Conservation (phyloP, 2,113 vertebrate genomes). For the Centrocercus urophasianus region DNA sequence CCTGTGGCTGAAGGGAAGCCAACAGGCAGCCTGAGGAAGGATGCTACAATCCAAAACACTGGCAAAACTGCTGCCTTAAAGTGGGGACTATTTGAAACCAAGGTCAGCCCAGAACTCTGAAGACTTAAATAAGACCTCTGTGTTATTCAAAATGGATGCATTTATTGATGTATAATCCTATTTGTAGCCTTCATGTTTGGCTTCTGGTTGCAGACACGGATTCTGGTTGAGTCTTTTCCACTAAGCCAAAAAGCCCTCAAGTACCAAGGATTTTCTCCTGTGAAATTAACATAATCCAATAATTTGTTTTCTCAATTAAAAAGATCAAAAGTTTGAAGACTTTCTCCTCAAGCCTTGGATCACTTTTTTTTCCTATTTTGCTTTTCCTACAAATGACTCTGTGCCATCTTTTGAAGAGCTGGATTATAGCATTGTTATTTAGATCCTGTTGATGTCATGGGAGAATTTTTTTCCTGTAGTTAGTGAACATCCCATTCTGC, state of each 20-base stretch:
- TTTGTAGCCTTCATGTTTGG: background rate
- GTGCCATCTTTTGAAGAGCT: background rate
- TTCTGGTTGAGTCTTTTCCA: background rate
- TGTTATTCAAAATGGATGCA: background rate
- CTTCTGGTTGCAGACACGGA: constrained; percentile 1
- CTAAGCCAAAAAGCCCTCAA: constrained; percentile 6
- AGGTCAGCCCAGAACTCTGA: background rate
- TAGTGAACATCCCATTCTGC: background rate
- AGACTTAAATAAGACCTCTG: background rate
- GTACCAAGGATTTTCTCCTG: background rate
- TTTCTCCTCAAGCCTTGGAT: background rate
- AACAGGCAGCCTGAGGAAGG: background rate
- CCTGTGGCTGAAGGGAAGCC: constrained; percentile 21
- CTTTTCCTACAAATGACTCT: background rate
- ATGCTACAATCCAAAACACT: background rate
- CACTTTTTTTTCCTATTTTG: background rate
- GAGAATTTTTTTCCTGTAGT: background rate
- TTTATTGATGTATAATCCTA: background rate
- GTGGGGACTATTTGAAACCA: background rate
- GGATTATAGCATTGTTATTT: background rate
- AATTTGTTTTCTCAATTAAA: background rate
- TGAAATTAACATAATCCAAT: background rate
- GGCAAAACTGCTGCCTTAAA: background rate
- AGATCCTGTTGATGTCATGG: background rate
- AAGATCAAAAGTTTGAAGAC: background rate